Evolutionary conservation across 2,113 vertebrate species (phyloP), one percentile per base, ranked within the genome.

Genomic region (Polypterus bichir): DNA sequence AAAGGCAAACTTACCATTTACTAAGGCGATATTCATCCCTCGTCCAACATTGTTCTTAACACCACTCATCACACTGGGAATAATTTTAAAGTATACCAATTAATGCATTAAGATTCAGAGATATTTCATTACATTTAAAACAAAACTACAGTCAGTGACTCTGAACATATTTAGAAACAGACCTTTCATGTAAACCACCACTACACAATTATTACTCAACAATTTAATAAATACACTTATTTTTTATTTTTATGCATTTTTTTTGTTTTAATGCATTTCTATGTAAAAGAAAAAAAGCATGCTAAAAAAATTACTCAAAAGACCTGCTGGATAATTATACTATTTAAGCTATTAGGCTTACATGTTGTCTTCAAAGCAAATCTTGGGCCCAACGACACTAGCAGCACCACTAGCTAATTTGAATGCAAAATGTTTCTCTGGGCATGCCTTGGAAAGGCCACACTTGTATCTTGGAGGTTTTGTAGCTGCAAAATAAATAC

Each of bases 11-110:
- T 83, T 86, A 98, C 94, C 96, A 65, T 95, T 88, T 59, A 92
- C 79, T 64, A 96, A 81, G 45, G 91, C 96, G 5, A 92, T 76
- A 76, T 99, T 98, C 65, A 99, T 86, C 62, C 96, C 96, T 82
- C 96, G 88, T 59, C 92, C 96, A 60, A 99, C 91, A 1, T 99
- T 99, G 79, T 99, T 99, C 82, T 92, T 99, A 59, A 98, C 93
- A 2, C 91, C 81, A 56, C 94, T 99, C 92, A 99, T 98, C 70
- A 99, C 66, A 66, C 96, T 98, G 70, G 27, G 27, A 27, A 27
- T 27, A 27, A 27, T 8, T 54, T 53, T 45, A 62, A 11, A 62
- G 5, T 10, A 44, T 47, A 62, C 27, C n/a, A 10, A 54, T 11
- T 3, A 54, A 4, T 54, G 53, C 53, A 54, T 54, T 9, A 54